Conservation (phyloP, 30 jellyfish, hydroid and myxozoan species). For the Sanderia malayensis region DNA sequence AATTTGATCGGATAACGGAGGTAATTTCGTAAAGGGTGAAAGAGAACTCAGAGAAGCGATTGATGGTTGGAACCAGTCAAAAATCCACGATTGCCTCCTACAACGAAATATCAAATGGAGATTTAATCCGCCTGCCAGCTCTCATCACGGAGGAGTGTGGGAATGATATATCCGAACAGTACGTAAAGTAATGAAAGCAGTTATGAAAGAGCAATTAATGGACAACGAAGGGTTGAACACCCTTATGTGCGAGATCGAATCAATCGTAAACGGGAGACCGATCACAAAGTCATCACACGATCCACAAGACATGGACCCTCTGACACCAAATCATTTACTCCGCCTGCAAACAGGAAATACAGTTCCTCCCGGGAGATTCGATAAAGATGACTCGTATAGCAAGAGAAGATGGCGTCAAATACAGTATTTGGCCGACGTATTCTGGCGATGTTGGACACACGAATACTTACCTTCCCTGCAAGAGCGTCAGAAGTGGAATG, state of each 20-base stretch:
- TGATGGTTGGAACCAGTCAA: too few relatives aligned
- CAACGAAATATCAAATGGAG: conserved; percentile 18
- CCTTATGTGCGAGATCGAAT: conserved; percentile 34
- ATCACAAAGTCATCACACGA: conserved; percentile 12
- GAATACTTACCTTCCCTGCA: conserved; percentile 39
- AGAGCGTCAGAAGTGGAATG: conserved; percentile 33
- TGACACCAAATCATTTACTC: conserved; percentile 44
- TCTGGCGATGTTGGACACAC: conserved; percentile 34
- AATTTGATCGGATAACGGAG: too few relatives aligned
- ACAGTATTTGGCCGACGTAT: conserved; percentile 40
- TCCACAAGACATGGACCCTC: conserved; percentile 27
- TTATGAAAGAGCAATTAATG: conserved; percentile 21
- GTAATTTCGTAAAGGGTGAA: too few relatives aligned
- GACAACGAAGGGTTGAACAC: conserved; percentile 35
- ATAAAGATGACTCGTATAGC: conserved; percentile 6
- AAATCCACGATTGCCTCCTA: too few relatives aligned
- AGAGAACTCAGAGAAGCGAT: too few relatives aligned
- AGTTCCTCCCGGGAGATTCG: conserved; percentile 30
- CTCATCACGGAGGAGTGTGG: conserved; percentile 54
- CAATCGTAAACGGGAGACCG: conserved; percentile 41
- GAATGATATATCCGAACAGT: conserved; percentile 35
- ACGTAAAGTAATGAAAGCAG: conserved; percentile 12
- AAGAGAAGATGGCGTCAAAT: conserved; percentile 32
- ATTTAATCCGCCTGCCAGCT: conserved; percentile 43
- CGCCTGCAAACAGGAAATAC: conserved; percentile 5